These are phyloP conservation scores for Epistrophe grossulariae DNA, from an alignment of 2,888 invertebrate genomes.

Conservation along the genomic window DNA sequence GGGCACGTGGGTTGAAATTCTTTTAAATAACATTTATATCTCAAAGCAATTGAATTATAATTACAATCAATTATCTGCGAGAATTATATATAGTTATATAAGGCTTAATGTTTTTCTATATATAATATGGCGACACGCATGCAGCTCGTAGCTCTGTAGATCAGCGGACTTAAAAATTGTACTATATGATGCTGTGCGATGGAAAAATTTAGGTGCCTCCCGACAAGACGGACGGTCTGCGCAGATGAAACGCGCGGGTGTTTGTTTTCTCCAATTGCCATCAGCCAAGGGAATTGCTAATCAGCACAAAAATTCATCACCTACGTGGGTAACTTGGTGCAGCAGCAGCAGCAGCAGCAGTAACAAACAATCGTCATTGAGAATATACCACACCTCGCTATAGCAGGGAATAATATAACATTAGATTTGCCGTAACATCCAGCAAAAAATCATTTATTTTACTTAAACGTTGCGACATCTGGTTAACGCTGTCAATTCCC, in stretches of 20 bases:
- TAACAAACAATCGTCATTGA: conserved; percentile 62
- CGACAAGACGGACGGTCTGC: conserved; percentile 55
- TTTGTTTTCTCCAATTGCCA: conserved; percentile 44
- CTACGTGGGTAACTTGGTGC: conserved; percentile 75
- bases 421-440: conserved; percentile 62
- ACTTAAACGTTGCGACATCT: conserved; percentile 73
- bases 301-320: conserved; percentile 76
- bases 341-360: conserved; percentile 48
- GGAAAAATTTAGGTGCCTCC: conserved; percentile 61
- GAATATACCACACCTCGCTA: conserved; percentile 72
- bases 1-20: conserved; percentile 50
- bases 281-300: conserved; percentile 66
- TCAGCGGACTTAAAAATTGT: conserved; percentile 34
- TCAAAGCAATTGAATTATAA: conserved; percentile 72
- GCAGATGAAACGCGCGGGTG: conserved; percentile 74
- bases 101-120: conserved; percentile 40
- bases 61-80: conserved; percentile 74
- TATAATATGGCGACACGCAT: conserved; percentile 18
- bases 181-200: neutral
- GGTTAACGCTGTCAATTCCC: conserved; percentile 74
- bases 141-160: conserved; percentile 6
- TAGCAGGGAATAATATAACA: conserved; percentile 44
- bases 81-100: neutral
- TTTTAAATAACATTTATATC: conserved; percentile 7
- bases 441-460: conserved; percentile 71